Evolutionary conservation across 2,888 invertebrate genomes (phyloP), one percentile per base, ranked within the genome.

Genomic region (Lasioglossum villosulum): DNA sequence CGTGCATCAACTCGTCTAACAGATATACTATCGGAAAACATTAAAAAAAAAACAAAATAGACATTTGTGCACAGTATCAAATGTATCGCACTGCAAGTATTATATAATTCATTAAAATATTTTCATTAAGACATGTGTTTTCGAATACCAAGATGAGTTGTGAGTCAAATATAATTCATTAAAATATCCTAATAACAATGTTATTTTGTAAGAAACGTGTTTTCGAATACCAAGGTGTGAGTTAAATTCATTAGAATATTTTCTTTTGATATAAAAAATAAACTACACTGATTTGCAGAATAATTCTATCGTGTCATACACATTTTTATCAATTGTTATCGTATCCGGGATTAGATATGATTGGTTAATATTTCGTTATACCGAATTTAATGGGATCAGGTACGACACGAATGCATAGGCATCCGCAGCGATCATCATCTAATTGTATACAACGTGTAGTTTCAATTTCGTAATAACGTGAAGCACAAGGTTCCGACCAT

Each of bases 401-500:
- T 16, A 66, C 23, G 34, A 6, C 19, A 34, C 10, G 0, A 19
- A 23, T 23, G 34, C 66, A 19, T 8, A 3, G 14, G 23, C 34
- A 19, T 66, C 34, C 19, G 66, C 3, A 34, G 34, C 19, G 10
- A 34, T 37, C 66, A 37, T 68, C 66, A 68, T 34, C 14, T 16
- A 48, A 8, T 59, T 66, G 19, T 30, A 70, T 14, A 63, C 34
- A 39, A 63, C 37, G n/a, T 30, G 23, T 19, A 34, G 19, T 37
- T 27, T 5, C 23, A 74, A n/a, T 72, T 72, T 76, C 2, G 48
- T 59, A 73, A 56, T 63, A 5, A 34, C 5, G 72, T 23, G 66
- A 42, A 70, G 45, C 56, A 48, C 39, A 27, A 79, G 42, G 27
- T 76, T 78, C 37, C 1, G 19, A n/a, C 23, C 14, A 80, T 68